A percentile compares a stretch with the other conserved stretches of the same genome.
phyloP scores from a whole-genome alignment of 92 coral and sea anemone genomes.

The Porites lobata region DNA sequence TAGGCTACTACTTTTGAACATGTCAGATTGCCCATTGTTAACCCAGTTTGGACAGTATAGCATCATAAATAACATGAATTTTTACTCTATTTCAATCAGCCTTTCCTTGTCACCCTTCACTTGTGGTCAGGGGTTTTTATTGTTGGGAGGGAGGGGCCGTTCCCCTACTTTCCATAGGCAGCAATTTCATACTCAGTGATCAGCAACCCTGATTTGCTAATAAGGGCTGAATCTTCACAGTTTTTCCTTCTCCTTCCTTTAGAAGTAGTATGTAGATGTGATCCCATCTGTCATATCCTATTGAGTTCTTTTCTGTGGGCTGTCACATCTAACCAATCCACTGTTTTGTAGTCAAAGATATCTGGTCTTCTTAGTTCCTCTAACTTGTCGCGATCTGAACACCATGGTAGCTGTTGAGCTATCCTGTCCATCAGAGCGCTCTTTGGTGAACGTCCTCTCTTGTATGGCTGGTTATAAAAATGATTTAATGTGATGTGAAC shows the following conservation, averaged over 20 bases:
- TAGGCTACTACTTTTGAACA: no score
- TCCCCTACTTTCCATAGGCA: no score
- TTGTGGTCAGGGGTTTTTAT: no score
- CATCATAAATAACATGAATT: no score
- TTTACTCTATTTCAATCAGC: no score
- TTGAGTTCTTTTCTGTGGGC: conserved; percentile 80
- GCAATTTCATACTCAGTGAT: no score
- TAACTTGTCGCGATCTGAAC: conserved; percentile 73
- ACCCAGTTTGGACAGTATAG: no score
- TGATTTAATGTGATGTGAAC: no score
- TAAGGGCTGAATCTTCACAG: not conserved
- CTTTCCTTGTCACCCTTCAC: no score
- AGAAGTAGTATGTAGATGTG: not conserved
- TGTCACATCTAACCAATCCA: conserved; percentile 94
- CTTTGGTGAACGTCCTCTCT: conserved; percentile 81
- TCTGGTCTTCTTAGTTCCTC: conserved; percentile 90
- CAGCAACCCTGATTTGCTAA: not conserved
- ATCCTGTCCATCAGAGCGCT: conserved; percentile 87
- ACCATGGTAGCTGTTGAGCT: conserved; percentile 91
- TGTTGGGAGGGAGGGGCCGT: no score
- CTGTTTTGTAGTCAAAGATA: conserved; percentile 88
- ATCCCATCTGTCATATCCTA: conserved; percentile 33
- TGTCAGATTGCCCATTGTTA: no score
- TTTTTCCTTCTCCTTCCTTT: not conserved
- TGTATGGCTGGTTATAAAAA: conserved; percentile 69